phyloP scores from a whole-genome alignment of 2,797 vertebrate species.

The Falco rusticolus region DNA sequence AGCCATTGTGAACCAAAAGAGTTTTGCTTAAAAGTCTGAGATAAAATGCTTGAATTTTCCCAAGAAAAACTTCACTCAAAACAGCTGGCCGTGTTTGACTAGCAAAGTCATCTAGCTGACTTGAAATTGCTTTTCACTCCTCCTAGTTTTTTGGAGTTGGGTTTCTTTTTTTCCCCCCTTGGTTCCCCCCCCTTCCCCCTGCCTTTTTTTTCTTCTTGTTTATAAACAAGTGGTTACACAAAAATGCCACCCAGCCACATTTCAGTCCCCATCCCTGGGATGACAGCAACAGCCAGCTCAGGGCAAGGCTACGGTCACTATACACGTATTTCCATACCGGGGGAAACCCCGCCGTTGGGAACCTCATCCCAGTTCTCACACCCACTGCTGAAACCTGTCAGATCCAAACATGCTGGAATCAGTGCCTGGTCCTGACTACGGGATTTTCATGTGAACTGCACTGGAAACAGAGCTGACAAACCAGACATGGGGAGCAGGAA shows the following conservation, averaged over 20 bases:
- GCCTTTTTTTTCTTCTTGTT: not conserved
- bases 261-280: not conserved
- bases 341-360: not conserved
- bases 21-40: not conserved
- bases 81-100: not conserved
- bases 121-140: not conserved
- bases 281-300: not conserved
- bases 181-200: accelerated
- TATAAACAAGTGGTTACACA: not conserved
- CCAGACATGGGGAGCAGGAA: accelerated
- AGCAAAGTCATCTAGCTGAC: not conserved
- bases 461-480: not conserved
- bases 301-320: accelerated
- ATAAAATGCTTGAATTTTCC: not conserved
- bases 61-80: not conserved
- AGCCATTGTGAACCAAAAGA: not conserved
- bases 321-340: accelerated
- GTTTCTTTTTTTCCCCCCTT: not conserved
- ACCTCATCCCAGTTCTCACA: not conserved
- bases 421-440: not conserved
- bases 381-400: not conserved
- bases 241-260: not conserved
- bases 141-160: not conserved
- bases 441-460: not conserved
- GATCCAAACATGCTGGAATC: not conserved